phyloP scores from a whole-genome alignment of 2,113 vertebrate genomes.

The Sigmodon hispidus region DNA sequence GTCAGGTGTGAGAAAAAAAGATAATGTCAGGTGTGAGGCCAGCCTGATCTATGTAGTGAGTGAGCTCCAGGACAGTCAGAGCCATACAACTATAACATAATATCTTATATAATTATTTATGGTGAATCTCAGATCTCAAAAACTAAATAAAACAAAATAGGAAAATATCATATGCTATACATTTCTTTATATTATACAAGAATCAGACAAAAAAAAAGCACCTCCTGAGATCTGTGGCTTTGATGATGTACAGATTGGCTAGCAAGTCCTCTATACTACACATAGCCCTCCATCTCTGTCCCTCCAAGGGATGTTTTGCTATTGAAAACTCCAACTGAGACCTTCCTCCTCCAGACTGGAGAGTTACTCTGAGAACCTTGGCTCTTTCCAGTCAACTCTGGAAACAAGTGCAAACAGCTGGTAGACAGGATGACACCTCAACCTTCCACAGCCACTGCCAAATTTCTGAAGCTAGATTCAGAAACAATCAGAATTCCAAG shows the following conservation, averaged over 20 bases:
- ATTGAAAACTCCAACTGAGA: not conserved
- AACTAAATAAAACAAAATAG: not conserved
- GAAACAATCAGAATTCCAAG: constrained; percentile 47
- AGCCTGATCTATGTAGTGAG: too few relatives aligned
- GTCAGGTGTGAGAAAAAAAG: not conserved
- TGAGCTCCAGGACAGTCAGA: not conserved
- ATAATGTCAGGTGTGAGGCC: not conserved
- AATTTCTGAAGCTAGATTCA: constrained; percentile 61
- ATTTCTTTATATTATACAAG: not conserved
- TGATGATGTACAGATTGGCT: not conserved
- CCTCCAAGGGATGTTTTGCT: not conserved
- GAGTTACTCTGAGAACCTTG: not conserved
- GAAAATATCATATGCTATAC: not conserved
- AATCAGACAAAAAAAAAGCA: not conserved
- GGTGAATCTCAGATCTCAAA: not conserved
- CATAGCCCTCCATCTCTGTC: not conserved
- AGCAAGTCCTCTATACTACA: not conserved
- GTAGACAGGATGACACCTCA: constrained; percentile 57
- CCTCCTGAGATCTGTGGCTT: not conserved
- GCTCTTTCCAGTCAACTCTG: constrained; percentile 40
- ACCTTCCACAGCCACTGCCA: constrained; percentile 65
- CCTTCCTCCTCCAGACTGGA: not conserved
- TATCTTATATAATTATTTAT: not conserved
- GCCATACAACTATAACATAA: too few relatives aligned
- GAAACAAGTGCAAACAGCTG: constrained; percentile 69